phyloP scores from a whole-genome alignment of 2,888 invertebrate species.

The Galerucella nymphaeae region DNA sequence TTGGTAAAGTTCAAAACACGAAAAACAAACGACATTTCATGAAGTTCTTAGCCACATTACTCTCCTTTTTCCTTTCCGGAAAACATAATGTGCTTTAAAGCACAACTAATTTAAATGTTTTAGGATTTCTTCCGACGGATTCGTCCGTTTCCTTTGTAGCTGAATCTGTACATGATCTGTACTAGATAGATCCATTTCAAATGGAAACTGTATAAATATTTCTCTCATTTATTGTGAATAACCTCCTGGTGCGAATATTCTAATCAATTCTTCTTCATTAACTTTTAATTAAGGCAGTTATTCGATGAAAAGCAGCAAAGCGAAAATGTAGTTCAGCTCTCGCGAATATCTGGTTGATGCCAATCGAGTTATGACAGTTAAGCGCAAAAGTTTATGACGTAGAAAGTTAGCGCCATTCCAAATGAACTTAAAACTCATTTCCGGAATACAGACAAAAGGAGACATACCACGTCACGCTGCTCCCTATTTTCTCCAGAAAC shows the following conservation, averaged over 20 bases:
- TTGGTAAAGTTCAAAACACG: background rate
- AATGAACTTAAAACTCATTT: conserved; percentile 28
- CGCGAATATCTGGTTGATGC: conserved; percentile 13
- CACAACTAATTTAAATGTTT: conserved; percentile 4
- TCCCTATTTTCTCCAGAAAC: conserved; percentile 3
- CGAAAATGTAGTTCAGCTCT: conserved; percentile 10
- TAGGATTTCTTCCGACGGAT: background rate
- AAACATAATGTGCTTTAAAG: background rate
- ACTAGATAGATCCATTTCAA: background rate
- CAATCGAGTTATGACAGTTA: conserved; percentile 23
- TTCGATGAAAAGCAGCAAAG: conserved; percentile 9
- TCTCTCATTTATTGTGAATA: background rate
- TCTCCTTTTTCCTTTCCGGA: background rate
- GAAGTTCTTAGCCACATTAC: conserved; percentile 2
- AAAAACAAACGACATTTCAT: background rate
- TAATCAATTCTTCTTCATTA: background rate
- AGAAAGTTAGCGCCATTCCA: conserved; percentile 16
- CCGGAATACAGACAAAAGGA: conserved; percentile 11
- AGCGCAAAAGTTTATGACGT: conserved; percentile 17
- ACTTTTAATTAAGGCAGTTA: conserved; percentile 10
- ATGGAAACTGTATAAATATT: background rate
- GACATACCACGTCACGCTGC: background rate
- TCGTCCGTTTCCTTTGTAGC: background rate
- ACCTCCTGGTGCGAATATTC: background rate
- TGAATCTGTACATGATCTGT: background rate